Evolutionary conservation across 2,888 invertebrate species (phyloP).

Genomic region (Epinotia ramella): DNA sequence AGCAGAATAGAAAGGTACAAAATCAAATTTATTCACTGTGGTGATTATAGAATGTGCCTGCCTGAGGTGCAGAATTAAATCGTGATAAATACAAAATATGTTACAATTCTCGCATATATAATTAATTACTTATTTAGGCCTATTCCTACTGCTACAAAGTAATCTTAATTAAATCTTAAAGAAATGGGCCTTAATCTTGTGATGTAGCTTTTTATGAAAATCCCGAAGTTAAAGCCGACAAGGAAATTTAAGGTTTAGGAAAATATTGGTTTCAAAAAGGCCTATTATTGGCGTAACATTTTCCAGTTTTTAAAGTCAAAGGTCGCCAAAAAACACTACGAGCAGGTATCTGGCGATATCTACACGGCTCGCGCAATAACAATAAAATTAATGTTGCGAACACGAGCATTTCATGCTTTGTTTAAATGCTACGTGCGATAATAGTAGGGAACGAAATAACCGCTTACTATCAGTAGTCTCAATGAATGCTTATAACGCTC

Average conservation of each 20-base stretch:
- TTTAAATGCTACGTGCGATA: conserved; percentile 41
- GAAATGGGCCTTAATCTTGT: not conserved
- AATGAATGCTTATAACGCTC: conserved; percentile 30
- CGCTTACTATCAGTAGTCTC: conserved; percentile 19
- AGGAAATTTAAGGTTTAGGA: not conserved
- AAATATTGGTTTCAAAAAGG: not conserved
- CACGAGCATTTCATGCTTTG: conserved; percentile 29
- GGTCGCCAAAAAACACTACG: conserved; percentile 16
- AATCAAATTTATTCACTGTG: no score
- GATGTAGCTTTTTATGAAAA: not conserved
- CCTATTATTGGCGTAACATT: not conserved
- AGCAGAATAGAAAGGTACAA: not conserved
- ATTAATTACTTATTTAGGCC: no score
- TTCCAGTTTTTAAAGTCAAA: conserved; percentile 25
- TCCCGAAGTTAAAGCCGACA: not conserved
- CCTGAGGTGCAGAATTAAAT: not conserved
- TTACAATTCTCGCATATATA: not conserved
- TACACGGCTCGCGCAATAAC: conserved; percentile 28
- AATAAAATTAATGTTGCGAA: conserved; percentile 44
- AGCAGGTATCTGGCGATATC: conserved; percentile 8
- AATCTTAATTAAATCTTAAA: conserved; percentile 4
- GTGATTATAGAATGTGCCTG: not conserved
- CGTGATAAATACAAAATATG: not conserved
- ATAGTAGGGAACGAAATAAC: conserved; percentile 33
- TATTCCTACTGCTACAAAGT: not conserved